Evolutionary conservation across 2,888 invertebrate genomes (phyloP).

Genomic region (Phyto melanocephala): DNA sequence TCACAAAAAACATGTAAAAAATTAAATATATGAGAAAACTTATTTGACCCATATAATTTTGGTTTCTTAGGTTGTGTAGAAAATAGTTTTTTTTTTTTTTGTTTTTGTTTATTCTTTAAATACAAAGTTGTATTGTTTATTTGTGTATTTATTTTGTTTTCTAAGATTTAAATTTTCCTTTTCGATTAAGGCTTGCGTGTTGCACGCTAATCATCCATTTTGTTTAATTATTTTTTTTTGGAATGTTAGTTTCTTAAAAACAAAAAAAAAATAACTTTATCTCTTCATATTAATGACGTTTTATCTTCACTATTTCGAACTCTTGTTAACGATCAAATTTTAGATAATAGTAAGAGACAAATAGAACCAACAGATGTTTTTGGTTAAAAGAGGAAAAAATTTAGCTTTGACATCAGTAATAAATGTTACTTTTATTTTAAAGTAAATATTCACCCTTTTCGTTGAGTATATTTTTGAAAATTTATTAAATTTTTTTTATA

Average conservation of each 20-base stretch:
- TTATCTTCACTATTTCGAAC: not conserved
- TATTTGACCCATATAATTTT: constrained; percentile 36
- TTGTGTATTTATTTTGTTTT: constrained; percentile 4
- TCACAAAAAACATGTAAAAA: not conserved
- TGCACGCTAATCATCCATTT: constrained; percentile 38
- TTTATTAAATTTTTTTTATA: too few species aligned
- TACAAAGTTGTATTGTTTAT: not conserved
- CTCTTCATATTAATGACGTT: not conserved
- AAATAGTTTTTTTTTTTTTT: not conserved
- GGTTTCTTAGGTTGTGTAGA: not conserved
- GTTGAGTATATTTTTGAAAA: too few species aligned
- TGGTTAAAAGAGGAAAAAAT: too few species aligned
- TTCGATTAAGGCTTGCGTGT: constrained; percentile 19
- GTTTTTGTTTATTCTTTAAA: not conserved
- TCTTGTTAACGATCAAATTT: constrained; percentile 17
- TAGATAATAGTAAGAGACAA: not conserved
- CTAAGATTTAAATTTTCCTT: not conserved
- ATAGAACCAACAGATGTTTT: not conserved
- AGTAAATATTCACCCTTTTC: too few species aligned
- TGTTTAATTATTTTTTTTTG: not conserved
- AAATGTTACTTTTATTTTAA: too few species aligned
- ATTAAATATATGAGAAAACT: not conserved
- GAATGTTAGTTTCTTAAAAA: not conserved
- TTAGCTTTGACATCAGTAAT: too few species aligned
- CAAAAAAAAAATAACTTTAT: not conserved